Percentiles rank a stretch among this genome's conserved stretches.
Evolutionary conservation across 2,888 invertebrate genomes (phyloP).

Genomic region (Melieria picta): DNA sequence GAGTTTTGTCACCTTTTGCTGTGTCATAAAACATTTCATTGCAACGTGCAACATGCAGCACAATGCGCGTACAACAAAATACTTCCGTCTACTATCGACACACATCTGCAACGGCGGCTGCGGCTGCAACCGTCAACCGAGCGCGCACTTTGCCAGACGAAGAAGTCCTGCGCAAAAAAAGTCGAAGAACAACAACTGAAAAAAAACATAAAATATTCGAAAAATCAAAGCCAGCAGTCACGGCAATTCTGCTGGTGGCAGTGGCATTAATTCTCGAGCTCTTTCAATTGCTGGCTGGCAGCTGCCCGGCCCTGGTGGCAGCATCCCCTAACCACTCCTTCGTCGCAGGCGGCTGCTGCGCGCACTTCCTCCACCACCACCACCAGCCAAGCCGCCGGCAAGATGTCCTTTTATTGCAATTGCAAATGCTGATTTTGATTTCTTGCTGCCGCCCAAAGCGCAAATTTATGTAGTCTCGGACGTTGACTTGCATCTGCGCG

Average conservation of each 20-base stretch:
- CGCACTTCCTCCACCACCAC: slow-evolving; percentile 18
- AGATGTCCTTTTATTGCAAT: slow-evolving; percentile 29
- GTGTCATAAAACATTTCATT: background rate
- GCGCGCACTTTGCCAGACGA: slow-evolving; percentile 27
- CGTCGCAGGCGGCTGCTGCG: background rate
- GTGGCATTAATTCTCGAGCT: no score
- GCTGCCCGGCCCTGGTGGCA: slow-evolving; percentile 17
- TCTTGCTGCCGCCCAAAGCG: slow-evolving; percentile 16
- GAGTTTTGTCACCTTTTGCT: slow-evolving; percentile 5
- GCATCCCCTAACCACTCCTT: background rate
- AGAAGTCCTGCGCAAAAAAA: slow-evolving; percentile 3
- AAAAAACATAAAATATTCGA: background rate
- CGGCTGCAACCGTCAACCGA: background rate
- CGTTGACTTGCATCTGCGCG: slow-evolving; percentile 62
- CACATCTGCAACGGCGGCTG: slow-evolving; percentile 1
- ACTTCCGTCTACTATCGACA: slow-evolving; percentile 9
- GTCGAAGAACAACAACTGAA: background rate
- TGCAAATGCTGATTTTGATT: slow-evolving; percentile 24
- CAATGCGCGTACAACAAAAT: slow-evolving; percentile 1
- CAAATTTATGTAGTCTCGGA: slow-evolving; percentile 48
- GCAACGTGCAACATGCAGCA: slow-evolving; percentile 2
- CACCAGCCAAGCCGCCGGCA: slow-evolving; percentile 6
- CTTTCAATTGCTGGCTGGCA: background rate
- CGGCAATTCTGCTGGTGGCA: no score
- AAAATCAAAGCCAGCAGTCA: no score